A percentile compares a stretch with the other conserved stretches of the same genome.
Evolutionary conservation across 2,113 vertebrate species (phyloP).

Genomic region (Nanorana parkeri): DNA sequence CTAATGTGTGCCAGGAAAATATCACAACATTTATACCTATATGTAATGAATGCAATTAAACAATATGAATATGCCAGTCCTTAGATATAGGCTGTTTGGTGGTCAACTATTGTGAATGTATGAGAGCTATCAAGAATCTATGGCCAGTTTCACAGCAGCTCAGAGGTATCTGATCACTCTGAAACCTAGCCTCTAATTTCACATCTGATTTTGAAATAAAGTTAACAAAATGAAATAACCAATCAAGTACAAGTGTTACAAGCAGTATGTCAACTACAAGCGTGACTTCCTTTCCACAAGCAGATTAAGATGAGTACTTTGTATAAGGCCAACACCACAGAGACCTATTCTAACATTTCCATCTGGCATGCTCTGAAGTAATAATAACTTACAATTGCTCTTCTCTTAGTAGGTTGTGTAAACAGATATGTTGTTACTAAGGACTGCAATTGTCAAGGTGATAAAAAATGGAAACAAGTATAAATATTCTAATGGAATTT

Average conservation of each 20-base stretch:
- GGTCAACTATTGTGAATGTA: too few relatives aligned
- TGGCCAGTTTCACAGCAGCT: too few relatives aligned
- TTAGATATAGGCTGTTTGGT: too few relatives aligned
- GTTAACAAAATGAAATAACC: too few relatives aligned
- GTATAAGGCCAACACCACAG: not conserved
- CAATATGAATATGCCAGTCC: too few relatives aligned
- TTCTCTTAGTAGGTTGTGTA: slow-evolving; percentile 2
- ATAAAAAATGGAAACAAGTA: slow-evolving; percentile 33
- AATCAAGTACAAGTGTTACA: not conserved
- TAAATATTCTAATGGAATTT: slow-evolving; percentile 20
- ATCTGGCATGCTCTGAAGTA: slow-evolving; percentile 2
- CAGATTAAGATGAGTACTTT: slow-evolving; percentile 23
- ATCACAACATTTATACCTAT: too few relatives aligned
- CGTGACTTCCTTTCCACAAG: not conserved
- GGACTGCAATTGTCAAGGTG: slow-evolving; percentile 30
- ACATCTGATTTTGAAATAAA: too few relatives aligned
- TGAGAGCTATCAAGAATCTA: too few relatives aligned
- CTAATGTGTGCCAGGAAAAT: too few relatives aligned
- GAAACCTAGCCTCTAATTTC: too few relatives aligned
- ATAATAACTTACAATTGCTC: slow-evolving; percentile 8
- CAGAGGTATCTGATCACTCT: too few relatives aligned
- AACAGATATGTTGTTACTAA: slow-evolving; percentile 46
- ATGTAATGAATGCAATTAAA: too few relatives aligned
- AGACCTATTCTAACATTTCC: slow-evolving; percentile 15
- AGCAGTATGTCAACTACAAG: not conserved